These are phyloP conservation scores for Malacoctenus gilli DNA, from an alignment of 2,797 vertebrate species.

Conservation along the genomic window DNA sequence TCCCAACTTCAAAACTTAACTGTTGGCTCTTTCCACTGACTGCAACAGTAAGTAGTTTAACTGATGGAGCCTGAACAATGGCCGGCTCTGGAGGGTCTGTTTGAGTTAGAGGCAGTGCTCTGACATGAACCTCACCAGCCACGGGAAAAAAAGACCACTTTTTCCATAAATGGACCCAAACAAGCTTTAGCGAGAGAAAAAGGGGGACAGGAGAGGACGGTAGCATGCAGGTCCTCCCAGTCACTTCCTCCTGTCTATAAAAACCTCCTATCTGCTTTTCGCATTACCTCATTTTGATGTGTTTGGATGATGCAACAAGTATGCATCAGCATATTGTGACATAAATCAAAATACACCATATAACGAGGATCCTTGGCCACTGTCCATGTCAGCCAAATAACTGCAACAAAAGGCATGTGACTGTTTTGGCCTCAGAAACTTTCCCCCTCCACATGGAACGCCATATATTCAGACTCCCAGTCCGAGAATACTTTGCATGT, in stretches of 20 bases:
- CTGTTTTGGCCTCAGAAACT: slow-evolving; percentile 40
- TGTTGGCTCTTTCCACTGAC: slow-evolving; percentile 9
- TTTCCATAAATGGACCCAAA: slow-evolving; percentile 10
- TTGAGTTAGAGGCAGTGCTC: background rate
- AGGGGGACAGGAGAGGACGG: background rate
- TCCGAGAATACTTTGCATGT: slow-evolving; percentile 60
- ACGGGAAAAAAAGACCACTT: slow-evolving; percentile 23
- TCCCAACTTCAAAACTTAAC: slow-evolving; percentile 11
- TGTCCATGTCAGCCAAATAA: slow-evolving; percentile 47
- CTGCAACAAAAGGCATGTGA: slow-evolving; percentile 51
- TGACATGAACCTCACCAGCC: slow-evolving; percentile 17
- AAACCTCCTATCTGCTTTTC: slow-evolving; percentile 19
- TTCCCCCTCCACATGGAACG: slow-evolving; percentile 54
- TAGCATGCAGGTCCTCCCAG: background rate
- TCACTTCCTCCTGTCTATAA: background rate
- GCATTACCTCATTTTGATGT: slow-evolving; percentile 1
- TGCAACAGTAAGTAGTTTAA: slow-evolving; percentile 3
- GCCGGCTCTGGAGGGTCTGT: slow-evolving; percentile 18
- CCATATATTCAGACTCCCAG: too few species aligned
- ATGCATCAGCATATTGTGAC: slow-evolving; percentile 9
- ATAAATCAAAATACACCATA: slow-evolving; percentile 29
- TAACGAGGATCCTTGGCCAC: slow-evolving; percentile 42
- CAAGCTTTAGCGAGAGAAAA: background rate
- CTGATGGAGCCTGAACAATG: slow-evolving; percentile 26
- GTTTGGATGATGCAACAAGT: slow-evolving; percentile 12